phyloP scores from a whole-genome alignment of 2,888 invertebrate species.

The Hypselothyrea guttata region DNA sequence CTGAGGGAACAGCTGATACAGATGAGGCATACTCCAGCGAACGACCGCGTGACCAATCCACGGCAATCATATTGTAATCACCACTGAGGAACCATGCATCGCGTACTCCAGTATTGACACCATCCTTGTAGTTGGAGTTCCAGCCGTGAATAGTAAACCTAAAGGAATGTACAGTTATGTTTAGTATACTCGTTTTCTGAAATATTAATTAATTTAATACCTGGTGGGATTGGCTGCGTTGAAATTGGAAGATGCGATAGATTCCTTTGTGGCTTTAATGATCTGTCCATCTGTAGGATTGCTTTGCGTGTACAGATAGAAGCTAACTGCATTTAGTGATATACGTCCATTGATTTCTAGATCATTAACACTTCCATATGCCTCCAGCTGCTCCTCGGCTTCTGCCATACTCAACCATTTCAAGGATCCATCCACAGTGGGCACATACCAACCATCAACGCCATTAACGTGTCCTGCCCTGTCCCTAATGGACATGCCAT shows the following conservation, averaged over 20 bases:
- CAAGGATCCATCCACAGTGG: slow-evolving; percentile 41
- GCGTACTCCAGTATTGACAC: slow-evolving; percentile 66
- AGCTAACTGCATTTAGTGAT: slow-evolving; percentile 56
- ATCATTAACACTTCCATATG: slow-evolving; percentile 37
- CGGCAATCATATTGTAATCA: slow-evolving; percentile 85
- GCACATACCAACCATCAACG: slow-evolving; percentile 67
- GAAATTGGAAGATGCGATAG: slow-evolving; percentile 55
- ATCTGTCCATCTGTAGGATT: slow-evolving; percentile 54
- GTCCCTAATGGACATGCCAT: slow-evolving; percentile 48
- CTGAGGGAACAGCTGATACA: slow-evolving; percentile 79
- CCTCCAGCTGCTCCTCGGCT: slow-evolving; percentile 29
- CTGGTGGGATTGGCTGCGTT: slow-evolving; percentile 52
- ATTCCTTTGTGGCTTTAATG: slow-evolving; percentile 39
- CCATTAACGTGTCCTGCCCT: slow-evolving; percentile 39
- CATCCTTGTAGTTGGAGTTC: slow-evolving; percentile 84
- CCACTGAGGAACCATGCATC: slow-evolving; percentile 84
- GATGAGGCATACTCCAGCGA: slow-evolving; percentile 85
- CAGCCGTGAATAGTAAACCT: slow-evolving; percentile 84
- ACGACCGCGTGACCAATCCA: slow-evolving; percentile 85
- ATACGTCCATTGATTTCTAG: slow-evolving; percentile 23
- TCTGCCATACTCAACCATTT: slow-evolving; percentile 53
- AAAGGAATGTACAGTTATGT: no score
- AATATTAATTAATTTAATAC: slow-evolving; percentile 16
- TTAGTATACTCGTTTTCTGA: no score
- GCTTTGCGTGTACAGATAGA: slow-evolving; percentile 66